Conservation (phyloP, 2,888 invertebrate species). For the Keiferia lycopersicella region DNA sequence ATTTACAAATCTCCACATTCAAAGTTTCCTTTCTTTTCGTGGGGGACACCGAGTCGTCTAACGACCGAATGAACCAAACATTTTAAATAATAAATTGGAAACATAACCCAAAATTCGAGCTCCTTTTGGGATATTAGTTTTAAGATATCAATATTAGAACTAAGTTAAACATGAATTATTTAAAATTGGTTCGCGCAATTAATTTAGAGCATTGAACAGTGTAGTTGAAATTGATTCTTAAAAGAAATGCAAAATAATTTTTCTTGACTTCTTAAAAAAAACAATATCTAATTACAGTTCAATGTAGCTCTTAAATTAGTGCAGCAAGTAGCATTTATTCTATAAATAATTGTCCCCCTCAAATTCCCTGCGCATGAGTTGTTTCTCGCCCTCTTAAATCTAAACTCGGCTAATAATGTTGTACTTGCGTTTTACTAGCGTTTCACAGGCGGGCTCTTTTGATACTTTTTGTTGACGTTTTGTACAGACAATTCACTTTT, state of each 20-base stretch:
- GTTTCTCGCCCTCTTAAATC: conserved; percentile 43
- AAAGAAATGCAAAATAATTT: no score
- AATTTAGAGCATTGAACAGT: no score
- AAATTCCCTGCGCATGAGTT: conserved; percentile 9
- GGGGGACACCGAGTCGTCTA: no score
- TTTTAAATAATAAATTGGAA: no score
- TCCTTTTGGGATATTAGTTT: no score
- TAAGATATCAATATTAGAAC: no score
- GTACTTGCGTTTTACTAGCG: conserved; percentile 42
- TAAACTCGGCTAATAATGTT: conserved; percentile 36
- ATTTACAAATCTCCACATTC: neutral
- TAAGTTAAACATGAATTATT: no score
- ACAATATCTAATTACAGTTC: neutral
- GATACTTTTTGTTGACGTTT: neutral
- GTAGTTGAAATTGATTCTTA: no score
- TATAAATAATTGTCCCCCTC: conserved; percentile 47
- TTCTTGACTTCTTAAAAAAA: neutral
- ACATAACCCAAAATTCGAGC: no score
- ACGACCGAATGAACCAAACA: no score
- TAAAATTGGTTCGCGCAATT: neutral
- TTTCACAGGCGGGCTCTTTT: neutral
- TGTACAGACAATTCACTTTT: neutral
- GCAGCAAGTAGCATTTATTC: conserved; percentile 34
- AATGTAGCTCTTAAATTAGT: neutral
- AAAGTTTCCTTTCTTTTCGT: no score